These are phyloP conservation scores for Ctenosaura bakeri DNA, from an alignment of 2,797 vertebrate genomes.

Conservation along the genomic window DNA sequence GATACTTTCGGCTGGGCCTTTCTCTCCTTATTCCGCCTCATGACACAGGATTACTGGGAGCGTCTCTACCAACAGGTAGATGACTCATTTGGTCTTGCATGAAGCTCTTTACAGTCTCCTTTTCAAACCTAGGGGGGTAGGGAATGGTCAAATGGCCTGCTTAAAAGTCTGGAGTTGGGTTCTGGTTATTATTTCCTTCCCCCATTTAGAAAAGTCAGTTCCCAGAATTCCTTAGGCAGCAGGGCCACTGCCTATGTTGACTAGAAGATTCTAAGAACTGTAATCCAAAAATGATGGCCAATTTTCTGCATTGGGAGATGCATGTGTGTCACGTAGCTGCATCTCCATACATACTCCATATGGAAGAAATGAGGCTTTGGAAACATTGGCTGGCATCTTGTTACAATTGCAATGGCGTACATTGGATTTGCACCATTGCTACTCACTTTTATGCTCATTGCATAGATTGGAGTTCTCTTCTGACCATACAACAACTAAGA, in stretches of 20 bases:
- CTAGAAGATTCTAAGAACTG: neutral
- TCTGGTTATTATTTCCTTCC: neutral
- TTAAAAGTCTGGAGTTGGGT: neutral
- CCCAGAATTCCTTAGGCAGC: neutral
- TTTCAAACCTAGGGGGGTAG: neutral
- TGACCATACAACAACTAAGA: too few relatives aligned
- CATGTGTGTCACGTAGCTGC: too few relatives aligned
- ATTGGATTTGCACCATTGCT: too few relatives aligned
- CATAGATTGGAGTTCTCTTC: too few relatives aligned
- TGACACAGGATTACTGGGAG: conserved; percentile 99
- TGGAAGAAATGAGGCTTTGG: too few relatives aligned
- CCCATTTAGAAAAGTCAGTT: neutral
- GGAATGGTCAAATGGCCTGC: too few relatives aligned
- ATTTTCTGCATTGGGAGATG: too few relatives aligned
- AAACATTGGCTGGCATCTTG: too few relatives aligned
- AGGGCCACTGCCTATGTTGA: neutral
- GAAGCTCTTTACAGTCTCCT: neutral
- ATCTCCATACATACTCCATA: too few relatives aligned
- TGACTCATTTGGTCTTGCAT: neutral
- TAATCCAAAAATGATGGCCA: too few relatives aligned
- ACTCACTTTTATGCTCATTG: too few relatives aligned
- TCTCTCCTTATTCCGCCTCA: conserved; percentile 94
- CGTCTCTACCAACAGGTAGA: conserved; percentile 96
- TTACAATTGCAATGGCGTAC: too few relatives aligned
- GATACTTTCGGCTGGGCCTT: conserved; percentile 97